phyloP scores from a whole-genome alignment of 1,140 invertebrate genomes.

The Elymnias hypermnestra region DNA sequence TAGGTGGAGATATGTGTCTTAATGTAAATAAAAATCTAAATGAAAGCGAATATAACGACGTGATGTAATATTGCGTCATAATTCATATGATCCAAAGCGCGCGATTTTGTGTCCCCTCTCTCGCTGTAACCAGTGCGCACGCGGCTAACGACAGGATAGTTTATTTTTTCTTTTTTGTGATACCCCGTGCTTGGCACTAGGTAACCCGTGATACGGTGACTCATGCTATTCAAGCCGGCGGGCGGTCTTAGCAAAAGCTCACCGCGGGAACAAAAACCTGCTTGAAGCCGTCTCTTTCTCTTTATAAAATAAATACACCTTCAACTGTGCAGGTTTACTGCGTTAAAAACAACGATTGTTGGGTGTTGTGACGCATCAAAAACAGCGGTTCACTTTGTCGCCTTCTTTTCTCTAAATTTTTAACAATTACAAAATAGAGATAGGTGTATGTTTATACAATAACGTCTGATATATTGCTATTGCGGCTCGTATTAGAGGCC shows the following conservation, averaged over 20 bases:
- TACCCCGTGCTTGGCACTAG: slow-evolving; percentile 33
- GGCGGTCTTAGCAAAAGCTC: slow-evolving; percentile 1
- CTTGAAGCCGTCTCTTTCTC: slow-evolving; percentile 21
- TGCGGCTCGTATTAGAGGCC: no score
- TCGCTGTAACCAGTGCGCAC: slow-evolving; percentile 19
- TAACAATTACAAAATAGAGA: no score
- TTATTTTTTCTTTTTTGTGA: slow-evolving; percentile 22
- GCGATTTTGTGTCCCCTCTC: slow-evolving; percentile 4
- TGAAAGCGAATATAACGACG: no score
- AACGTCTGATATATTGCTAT: no score
- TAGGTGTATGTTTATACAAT: no score
- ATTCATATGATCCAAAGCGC: not conserved
- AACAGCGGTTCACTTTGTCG: no score
- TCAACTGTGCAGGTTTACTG: not conserved
- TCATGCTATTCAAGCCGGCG: slow-evolving; percentile 21
- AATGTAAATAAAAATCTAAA: no score
- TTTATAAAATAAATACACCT: slow-evolving; percentile 8
- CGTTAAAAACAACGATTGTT: not conserved
- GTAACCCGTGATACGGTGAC: slow-evolving; percentile 22
- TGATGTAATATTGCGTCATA: slow-evolving; percentile 29
- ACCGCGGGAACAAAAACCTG: slow-evolving; percentile 21
- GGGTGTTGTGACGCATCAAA: slow-evolving; percentile 1
- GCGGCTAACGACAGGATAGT: slow-evolving; percentile 13
- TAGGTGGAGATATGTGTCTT: no score
- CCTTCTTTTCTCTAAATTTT: no score